These are phyloP conservation scores for Fopius arisanus DNA, from an alignment of 1,140 invertebrate genomes.

Conservation along the genomic window DNA sequence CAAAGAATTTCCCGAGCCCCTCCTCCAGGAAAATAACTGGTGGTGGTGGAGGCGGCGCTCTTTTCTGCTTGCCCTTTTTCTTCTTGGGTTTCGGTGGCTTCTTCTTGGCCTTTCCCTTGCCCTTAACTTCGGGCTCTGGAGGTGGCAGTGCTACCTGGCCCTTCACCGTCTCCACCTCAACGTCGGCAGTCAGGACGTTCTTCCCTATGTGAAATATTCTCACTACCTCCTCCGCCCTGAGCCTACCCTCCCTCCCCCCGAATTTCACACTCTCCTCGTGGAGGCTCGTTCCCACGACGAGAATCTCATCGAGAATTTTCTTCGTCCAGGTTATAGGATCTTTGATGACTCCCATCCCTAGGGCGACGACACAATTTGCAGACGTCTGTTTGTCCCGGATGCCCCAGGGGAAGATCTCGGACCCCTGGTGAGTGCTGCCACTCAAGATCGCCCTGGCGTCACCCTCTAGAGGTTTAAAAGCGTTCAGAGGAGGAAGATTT, in stretches of 20 bases:
- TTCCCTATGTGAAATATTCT: conserved; percentile 50
- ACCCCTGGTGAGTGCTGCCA: conserved; percentile 49
- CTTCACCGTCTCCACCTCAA: conserved; percentile 42
- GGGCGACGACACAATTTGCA: conserved; percentile 50
- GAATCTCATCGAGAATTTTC: conserved; percentile 55
- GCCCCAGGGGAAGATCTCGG: conserved; percentile 46
- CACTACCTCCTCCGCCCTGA: conserved; percentile 47
- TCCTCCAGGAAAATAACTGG: conserved; percentile 47
- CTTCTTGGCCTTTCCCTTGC: conserved; percentile 35
- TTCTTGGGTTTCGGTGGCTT: conserved; percentile 30
- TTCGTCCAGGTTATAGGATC: conserved; percentile 55
- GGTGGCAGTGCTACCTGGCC: conserved; percentile 44
- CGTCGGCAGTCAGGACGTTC: conserved; percentile 51
- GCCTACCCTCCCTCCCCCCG: conserved; percentile 18
- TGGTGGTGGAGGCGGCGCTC: conserved; percentile 33
- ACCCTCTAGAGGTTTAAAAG: conserved; percentile 43
- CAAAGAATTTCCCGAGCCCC: conserved; percentile 49
- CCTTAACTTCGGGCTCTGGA: conserved; percentile 38
- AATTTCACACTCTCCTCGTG: conserved; percentile 44
- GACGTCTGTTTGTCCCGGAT: conserved; percentile 48
- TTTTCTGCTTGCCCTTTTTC: conserved; percentile 30
- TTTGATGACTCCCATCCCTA: conserved; percentile 55
- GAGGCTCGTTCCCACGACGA: conserved; percentile 43
- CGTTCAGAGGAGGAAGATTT: conserved; percentile 55
- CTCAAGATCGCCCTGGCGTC: conserved; percentile 50